Conservation (phyloP, 2,113 vertebrate species). For the Brachypodius melanocephalos region DNA sequence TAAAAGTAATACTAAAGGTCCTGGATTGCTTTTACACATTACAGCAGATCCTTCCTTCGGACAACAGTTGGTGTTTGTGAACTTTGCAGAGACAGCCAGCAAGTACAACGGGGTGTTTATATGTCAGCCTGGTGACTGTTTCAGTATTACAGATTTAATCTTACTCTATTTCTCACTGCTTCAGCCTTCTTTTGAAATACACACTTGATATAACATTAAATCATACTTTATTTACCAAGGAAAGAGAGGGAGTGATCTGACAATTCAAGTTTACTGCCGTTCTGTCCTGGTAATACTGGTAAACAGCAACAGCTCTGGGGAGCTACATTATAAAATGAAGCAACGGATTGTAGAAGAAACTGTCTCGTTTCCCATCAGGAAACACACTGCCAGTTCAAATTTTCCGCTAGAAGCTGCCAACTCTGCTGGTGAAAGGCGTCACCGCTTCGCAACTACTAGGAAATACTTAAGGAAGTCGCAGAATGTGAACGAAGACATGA, state of each 20-base stretch:
- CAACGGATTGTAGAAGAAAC: not conserved
- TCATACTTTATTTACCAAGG: not conserved
- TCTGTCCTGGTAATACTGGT: not conserved
- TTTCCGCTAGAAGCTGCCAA: constrained; percentile 6
- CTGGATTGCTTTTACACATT: not conserved
- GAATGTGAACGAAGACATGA: fast-evolving
- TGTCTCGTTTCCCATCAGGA: not conserved
- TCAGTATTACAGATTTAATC: not conserved
- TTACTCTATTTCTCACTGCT: not conserved
- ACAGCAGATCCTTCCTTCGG: fast-evolving
- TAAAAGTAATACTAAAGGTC: not conserved
- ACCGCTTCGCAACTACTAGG: not conserved
- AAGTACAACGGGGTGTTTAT: not conserved
- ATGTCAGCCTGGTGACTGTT: not conserved
- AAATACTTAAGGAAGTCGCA: not conserved
- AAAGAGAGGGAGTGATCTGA: not conserved
- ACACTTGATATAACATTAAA: not conserved
- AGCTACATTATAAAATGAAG: not conserved
- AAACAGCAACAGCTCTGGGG: not conserved
- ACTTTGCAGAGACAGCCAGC: not conserved
- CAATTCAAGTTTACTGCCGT: not conserved
- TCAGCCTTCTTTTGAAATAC: not conserved
- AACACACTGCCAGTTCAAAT: not conserved
- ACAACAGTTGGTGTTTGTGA: not conserved
- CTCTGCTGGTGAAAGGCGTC: not conserved